Percentiles rank a stretch among this genome's conserved stretches.
phyloP scores from a whole-genome alignment of 2,113 vertebrate genomes.

The Montifringilla adamsi region DNA sequence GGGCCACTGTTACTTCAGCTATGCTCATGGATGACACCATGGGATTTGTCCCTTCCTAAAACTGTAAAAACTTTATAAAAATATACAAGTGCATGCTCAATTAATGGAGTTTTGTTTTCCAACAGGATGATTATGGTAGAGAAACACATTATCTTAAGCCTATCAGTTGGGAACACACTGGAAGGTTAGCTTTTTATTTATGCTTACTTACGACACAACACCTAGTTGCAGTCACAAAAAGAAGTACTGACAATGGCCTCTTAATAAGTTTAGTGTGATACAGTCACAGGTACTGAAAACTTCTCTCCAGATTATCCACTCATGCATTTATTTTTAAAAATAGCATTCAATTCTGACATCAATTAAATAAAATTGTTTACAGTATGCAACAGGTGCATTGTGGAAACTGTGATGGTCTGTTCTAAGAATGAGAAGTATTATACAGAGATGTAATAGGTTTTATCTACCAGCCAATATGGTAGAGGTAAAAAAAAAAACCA shows the following conservation, averaged over 20 bases:
- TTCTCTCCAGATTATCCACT: neutral
- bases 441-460: neutral
- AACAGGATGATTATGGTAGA: neutral
- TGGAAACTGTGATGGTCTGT: neutral
- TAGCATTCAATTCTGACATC: neutral
- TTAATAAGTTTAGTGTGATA: neutral
- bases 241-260: neutral
- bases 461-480: neutral
- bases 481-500: too few species aligned
- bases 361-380: slow-evolving; percentile 5
- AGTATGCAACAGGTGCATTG: neutral
- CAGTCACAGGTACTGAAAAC: neutral
- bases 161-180: neutral
- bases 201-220: neutral
- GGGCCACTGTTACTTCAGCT: slow-evolving; percentile 29
- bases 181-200: neutral
- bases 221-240: neutral
- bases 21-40: neutral
- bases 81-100: neutral
- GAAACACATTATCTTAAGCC: neutral
- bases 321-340: neutral
- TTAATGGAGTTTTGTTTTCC: neutral
- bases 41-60: neutral
- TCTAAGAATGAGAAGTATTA: neutral
- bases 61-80: slow-evolving; percentile 3